phyloP scores from a whole-genome alignment of 2,797 vertebrate species.

The Oceanodroma leucorhoa region DNA sequence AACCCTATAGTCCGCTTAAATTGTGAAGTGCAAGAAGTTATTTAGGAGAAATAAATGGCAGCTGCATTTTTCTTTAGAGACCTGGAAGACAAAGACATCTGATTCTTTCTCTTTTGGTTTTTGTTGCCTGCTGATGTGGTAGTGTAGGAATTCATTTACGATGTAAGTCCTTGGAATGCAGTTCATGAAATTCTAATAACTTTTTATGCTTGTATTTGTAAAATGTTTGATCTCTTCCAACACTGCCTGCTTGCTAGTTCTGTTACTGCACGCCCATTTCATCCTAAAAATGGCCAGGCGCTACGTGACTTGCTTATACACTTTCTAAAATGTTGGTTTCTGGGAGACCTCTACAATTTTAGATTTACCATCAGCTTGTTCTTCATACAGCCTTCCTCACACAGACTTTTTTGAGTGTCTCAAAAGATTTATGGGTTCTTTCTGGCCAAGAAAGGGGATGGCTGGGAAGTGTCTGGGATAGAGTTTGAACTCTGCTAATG shows the following conservation, averaged over 20 bases:
- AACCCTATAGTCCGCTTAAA: not conserved
- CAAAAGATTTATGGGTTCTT: not conserved
- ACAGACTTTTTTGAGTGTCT: not conserved
- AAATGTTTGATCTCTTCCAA: not conserved
- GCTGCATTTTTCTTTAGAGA: not conserved
- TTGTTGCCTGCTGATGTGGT: not conserved
- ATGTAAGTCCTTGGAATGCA: not conserved
- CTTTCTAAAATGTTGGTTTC: not conserved
- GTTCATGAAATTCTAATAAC: not conserved
- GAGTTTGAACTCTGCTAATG: not conserved
- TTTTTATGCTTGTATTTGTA: not conserved
- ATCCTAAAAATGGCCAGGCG: not conserved
- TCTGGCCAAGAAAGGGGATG: not conserved
- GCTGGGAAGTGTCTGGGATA: not conserved
- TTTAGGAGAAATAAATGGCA: not conserved
- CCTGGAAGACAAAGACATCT: not conserved
- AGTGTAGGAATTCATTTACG: not conserved
- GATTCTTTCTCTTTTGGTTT: not conserved
- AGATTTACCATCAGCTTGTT: not conserved
- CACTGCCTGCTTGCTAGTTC: not conserved
- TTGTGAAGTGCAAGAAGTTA: not conserved
- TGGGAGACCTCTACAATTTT: not conserved
- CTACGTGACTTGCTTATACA: not conserved
- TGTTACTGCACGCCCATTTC: not conserved
- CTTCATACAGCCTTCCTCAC: not conserved